Conservation (phyloP, 1,140 invertebrate species). For the Branchinecta lindahli region DNA sequence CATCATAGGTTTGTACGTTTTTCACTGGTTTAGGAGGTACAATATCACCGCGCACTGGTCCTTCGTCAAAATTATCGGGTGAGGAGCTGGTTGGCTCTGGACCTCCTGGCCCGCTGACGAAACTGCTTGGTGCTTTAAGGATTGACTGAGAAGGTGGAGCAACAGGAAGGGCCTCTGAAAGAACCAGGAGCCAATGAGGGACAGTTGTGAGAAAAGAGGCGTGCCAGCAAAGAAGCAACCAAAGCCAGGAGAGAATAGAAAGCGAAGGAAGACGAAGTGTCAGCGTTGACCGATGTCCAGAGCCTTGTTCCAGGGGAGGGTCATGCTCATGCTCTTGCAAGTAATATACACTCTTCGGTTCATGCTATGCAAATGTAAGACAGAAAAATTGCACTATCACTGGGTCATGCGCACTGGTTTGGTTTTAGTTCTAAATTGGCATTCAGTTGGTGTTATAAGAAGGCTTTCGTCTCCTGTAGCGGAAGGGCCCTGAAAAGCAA, state of each 20-base stretch:
- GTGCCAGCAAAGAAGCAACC: neutral
- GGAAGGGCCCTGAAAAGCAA: slow-evolving; percentile 7
- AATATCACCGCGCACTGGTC: neutral
- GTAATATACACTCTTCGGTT: neutral
- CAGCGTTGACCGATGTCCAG: neutral
- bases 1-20: neutral
- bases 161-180: neutral
- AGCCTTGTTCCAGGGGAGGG: neutral
- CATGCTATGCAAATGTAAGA: neutral
- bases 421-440: neutral
- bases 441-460: neutral
- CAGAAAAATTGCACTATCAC: slow-evolving; percentile 3
- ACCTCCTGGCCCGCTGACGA: neutral
- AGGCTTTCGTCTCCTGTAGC: slow-evolving; percentile 7
- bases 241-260: neutral
- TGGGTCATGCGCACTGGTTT: neutral
- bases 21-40: neutral
- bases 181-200: neutral
- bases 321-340: neutral
- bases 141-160: neutral
- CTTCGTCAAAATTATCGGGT: neutral
- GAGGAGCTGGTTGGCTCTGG: neutral
- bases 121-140: no score
- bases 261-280: neutral
- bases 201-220: neutral